Conservation (phyloP, 2,888 invertebrate species). For the Hydriomena furcata region DNA sequence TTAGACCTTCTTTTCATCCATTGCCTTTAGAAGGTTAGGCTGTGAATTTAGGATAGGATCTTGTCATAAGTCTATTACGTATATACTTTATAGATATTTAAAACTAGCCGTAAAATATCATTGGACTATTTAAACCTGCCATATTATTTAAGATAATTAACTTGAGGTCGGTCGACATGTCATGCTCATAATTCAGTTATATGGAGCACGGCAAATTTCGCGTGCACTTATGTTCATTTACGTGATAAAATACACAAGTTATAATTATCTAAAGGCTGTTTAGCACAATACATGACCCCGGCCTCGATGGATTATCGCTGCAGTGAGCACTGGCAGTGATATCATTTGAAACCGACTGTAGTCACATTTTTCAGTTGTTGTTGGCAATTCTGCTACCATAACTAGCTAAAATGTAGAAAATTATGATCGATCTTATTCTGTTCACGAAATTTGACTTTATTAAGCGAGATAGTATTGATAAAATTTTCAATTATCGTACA, state of each 20-base stretch:
- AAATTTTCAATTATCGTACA: too few species aligned
- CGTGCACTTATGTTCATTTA: slow-evolving; percentile 74
- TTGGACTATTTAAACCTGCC: too few species aligned
- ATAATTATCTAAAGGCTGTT: slow-evolving; percentile 62
- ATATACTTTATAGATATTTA: too few species aligned
- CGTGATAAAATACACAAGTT: slow-evolving; percentile 48
- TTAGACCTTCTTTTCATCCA: slow-evolving; percentile 1
- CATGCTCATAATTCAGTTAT: slow-evolving; percentile 77
- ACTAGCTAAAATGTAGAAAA: too few species aligned
- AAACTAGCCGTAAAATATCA: too few species aligned
- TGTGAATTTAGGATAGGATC: not conserved
- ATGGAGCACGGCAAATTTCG: slow-evolving; percentile 70
- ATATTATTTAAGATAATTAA: slow-evolving; percentile 10
- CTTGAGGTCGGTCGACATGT: slow-evolving; percentile 52
- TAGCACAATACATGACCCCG: slow-evolving; percentile 52
- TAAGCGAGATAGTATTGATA: too few species aligned
- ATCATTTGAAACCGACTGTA: slow-evolving; percentile 27
- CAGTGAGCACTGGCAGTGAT: slow-evolving; percentile 31
- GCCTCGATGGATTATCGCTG: slow-evolving; percentile 49
- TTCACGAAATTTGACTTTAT: too few species aligned
- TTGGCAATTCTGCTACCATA: not conserved
- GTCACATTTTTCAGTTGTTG: slow-evolving; percentile 2
- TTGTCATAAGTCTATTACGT: not conserved
- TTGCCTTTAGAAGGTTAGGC: not conserved
- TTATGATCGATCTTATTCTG: too few species aligned